A percentile compares a stretch with the other conserved stretches of the same genome.
Conservation (phyloP, 2,888 invertebrate species). For the Leucophenga montana region DNA sequence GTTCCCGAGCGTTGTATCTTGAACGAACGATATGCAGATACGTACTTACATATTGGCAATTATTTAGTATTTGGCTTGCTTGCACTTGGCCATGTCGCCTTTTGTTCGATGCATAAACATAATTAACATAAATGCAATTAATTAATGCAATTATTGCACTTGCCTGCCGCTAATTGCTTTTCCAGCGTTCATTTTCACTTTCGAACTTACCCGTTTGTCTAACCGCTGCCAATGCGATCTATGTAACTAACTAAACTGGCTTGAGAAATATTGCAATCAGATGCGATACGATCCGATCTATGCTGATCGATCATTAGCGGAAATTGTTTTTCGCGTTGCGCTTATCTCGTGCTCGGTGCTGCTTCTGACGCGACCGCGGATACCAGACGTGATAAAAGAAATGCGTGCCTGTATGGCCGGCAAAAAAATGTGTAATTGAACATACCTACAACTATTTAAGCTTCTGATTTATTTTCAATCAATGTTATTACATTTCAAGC, state of each 20-base stretch:
- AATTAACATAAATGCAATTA: slow-evolving; percentile 56
- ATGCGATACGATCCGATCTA: not conserved
- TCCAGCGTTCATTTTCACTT: slow-evolving; percentile 40
- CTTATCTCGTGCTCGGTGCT: slow-evolving; percentile 46
- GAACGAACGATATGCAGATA: too few relatives aligned
- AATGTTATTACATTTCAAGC: not conserved
- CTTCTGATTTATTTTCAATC: slow-evolving; percentile 4
- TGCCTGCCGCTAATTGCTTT: slow-evolving; percentile 32
- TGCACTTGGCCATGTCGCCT: not conserved
- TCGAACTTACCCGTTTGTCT: slow-evolving; percentile 17
- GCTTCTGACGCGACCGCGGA: not conserved
- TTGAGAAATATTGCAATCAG: not conserved
- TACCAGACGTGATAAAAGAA: too few relatives aligned
- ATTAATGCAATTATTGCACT: slow-evolving; percentile 60
- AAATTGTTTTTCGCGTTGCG: slow-evolving; percentile 57
- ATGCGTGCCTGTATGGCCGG: not conserved
- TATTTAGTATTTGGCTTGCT: not conserved
- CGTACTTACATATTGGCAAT: not conserved
- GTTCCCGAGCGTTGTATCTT: not conserved
- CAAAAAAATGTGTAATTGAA: slow-evolving; percentile 13
- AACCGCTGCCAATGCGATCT: not conserved
- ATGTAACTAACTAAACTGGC: not conserved
- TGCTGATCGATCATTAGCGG: slow-evolving; percentile 61
- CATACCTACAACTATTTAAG: not conserved
- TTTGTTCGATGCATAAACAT: slow-evolving; percentile 23